These are phyloP conservation scores for Puntigrus tetrazona DNA, from an alignment of 2,113 vertebrate genomes.

Conservation along the genomic window DNA sequence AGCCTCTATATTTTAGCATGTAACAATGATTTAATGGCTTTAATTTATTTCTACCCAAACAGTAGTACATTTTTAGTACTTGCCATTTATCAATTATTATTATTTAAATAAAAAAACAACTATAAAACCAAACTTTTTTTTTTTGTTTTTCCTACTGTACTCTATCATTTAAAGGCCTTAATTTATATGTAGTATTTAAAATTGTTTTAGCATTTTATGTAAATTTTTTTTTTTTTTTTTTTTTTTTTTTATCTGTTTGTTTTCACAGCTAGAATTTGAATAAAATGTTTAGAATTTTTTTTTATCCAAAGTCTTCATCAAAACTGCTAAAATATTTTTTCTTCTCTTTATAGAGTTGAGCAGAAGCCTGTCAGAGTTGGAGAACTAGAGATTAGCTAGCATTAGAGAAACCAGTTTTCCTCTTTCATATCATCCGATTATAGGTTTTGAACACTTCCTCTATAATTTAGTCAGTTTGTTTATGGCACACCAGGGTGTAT, in stretches of 20 bases:
- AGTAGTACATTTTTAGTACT: background rate
- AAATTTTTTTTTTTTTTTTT: too few species aligned
- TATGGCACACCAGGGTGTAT: background rate
- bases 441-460: conserved; percentile 2
- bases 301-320: background rate
- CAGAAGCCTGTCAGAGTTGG: background rate
- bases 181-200: background rate
- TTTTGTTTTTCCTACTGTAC: background rate
- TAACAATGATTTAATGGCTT: background rate
- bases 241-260: background rate
- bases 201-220: too few species aligned
- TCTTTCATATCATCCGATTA: background rate
- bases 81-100: background rate
- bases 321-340: background rate
- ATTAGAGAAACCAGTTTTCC: background rate
- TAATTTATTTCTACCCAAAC: background rate
- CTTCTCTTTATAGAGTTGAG: background rate
- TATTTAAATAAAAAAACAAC: background rate
- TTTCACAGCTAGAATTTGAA: background rate
- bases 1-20: background rate
- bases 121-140: background rate
- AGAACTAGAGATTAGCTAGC: background rate
- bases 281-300: background rate
- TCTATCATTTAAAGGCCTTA: background rate
- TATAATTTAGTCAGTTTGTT: background rate